A percentile compares a stretch with the other conserved stretches of the same genome.
Conservation (phyloP, 1,140 invertebrate genomes). For the Leptinotarsa texana region DNA sequence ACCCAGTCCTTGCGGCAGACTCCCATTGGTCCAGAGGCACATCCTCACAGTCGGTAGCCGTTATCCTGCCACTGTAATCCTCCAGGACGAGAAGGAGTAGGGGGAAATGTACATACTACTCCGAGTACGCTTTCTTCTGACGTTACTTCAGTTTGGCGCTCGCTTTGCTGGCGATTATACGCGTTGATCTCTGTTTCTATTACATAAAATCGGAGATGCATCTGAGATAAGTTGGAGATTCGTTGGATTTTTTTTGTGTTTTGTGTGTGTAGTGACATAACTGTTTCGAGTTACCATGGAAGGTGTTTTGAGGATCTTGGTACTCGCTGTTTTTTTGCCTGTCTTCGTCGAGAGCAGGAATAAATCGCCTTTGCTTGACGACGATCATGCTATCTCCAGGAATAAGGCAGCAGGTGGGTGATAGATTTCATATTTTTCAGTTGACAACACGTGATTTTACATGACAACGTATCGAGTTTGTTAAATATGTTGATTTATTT, state of each 20-base stretch:
- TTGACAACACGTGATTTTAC: slow-evolving; percentile 4
- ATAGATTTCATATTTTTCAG: slow-evolving; percentile 1
- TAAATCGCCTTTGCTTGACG: slow-evolving; percentile 45
- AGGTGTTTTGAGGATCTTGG: slow-evolving; percentile 22
- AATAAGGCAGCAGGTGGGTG: slow-evolving; percentile 50
- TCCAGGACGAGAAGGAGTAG: slow-evolving; percentile 14
- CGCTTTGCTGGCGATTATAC: background rate
- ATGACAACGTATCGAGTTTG: background rate
- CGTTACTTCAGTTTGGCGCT: slow-evolving; percentile 12
- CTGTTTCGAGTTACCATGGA: slow-evolving; percentile 9
- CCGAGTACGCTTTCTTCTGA: slow-evolving; percentile 9
- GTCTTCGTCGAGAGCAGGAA: slow-evolving; percentile 37
- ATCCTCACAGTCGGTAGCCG: slow-evolving; percentile 5
- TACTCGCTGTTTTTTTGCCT: slow-evolving; percentile 31
- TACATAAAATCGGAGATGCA: slow-evolving; percentile 25
- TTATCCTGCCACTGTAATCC: slow-evolving; percentile 16
- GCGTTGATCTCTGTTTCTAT: background rate
- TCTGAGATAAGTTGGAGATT: slow-evolving; percentile 8
- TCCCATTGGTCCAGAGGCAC: slow-evolving; percentile 14
- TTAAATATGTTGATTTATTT: no score
- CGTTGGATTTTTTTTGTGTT: background rate
- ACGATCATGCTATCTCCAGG: slow-evolving; percentile 41
- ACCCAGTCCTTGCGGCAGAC: background rate
- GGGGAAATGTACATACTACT: slow-evolving; percentile 16
- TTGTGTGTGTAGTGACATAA: slow-evolving; percentile 18